These are phyloP conservation scores for Teleiodes luculella DNA, from an alignment of 2,888 invertebrate species.

Conservation along the genomic window DNA sequence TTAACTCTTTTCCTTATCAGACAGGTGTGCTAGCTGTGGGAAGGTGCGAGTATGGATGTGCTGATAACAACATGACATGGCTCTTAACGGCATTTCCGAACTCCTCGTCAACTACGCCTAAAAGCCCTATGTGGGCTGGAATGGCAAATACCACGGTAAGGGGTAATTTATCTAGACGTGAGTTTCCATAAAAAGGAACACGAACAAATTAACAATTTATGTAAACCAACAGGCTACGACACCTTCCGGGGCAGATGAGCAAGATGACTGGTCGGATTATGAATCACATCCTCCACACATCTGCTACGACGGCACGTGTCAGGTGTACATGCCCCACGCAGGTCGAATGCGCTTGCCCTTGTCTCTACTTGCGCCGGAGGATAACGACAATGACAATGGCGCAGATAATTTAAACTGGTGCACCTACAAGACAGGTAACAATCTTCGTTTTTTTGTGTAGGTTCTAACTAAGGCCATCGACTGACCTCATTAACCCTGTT, in stretches of 20 bases:
- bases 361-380: conserved; percentile 52
- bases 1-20: conserved; percentile 36
- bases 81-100: conserved; percentile 52
- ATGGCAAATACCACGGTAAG: conserved; percentile 56
- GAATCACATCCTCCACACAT: conserved; percentile 64
- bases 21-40: conserved; percentile 82
- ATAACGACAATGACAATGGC: conserved; percentile 48
- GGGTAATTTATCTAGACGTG: neutral
- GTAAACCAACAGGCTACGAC: neutral
- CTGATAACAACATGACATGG: conserved; percentile 67
- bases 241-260: conserved; percentile 31
- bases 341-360: conserved; percentile 56
- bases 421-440: conserved; percentile 73
- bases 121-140: conserved; percentile 59
- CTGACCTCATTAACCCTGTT: too few relatives aligned
- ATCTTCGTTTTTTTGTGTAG: too few relatives aligned
- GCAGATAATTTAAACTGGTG: conserved; percentile 78
- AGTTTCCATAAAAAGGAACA: neutral
- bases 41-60: conserved; percentile 85
- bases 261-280: conserved; percentile 48
- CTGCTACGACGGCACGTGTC: conserved; percentile 61
- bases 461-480: too few relatives aligned
- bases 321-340: conserved; percentile 65
- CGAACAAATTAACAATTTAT: too few relatives aligned
- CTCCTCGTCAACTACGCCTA: conserved; percentile 56